Conservation (phyloP, 2,888 invertebrate species). For the Agriopis marginaria region DNA sequence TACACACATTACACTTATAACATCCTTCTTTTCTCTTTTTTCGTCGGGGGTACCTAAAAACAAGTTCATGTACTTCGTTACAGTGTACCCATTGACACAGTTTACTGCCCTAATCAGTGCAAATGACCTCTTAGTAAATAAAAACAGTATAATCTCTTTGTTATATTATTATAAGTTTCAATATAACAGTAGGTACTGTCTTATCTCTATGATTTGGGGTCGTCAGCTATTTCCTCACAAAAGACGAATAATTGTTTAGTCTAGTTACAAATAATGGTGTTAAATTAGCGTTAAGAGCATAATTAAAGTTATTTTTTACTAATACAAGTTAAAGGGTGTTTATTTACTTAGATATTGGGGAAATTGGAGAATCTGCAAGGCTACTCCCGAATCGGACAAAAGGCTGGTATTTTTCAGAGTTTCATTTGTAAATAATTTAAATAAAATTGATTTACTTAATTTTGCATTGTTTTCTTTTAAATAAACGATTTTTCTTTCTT, state of each 20-base stretch:
- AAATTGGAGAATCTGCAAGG: constrained; percentile 6
- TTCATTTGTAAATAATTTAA: neutral
- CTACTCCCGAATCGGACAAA: constrained; percentile 2
- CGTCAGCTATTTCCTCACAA: neutral
- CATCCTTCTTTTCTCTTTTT: too few species aligned
- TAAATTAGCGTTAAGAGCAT: neutral
- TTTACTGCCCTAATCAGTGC: neutral
- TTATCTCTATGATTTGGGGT: constrained; percentile 1
- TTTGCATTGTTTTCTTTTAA: too few species aligned
- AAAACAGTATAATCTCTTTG: neutral
- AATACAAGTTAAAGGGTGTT: neutral
- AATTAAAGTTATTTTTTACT: neutral
- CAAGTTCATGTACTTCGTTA: too few species aligned
- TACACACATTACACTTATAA: too few species aligned
- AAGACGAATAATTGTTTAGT: neutral
- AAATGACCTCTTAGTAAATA: neutral
- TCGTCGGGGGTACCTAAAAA: too few species aligned
- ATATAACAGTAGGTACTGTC: neutral
- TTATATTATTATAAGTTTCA: neutral
- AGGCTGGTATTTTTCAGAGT: constrained; percentile 10
- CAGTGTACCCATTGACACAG: neutral
- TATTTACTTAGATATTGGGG: constrained; percentile 4
- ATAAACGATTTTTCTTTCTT: too few species aligned
- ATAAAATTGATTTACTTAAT: too few species aligned
- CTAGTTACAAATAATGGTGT: neutral